Percentiles rank a stretch among this genome's conserved stretches.
Evolutionary conservation across 2,797 vertebrate species (phyloP).

Genomic region (Eremophila alpestris): DNA sequence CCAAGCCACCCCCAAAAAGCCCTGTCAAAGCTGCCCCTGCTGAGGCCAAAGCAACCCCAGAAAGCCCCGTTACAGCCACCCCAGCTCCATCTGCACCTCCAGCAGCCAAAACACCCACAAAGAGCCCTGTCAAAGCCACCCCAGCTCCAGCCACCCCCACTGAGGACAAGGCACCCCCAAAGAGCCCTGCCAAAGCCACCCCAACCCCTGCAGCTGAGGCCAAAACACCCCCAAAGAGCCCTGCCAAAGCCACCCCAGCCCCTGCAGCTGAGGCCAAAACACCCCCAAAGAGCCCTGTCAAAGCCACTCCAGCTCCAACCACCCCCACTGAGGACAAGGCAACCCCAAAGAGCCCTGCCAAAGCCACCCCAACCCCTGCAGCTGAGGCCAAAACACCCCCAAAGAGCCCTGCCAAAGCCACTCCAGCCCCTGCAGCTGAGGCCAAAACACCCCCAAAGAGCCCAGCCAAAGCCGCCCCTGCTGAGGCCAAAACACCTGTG

Average conservation of each 20-base stretch:
- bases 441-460: background rate
- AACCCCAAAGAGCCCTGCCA: background rate
- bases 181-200: background rate
- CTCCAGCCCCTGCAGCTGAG: background rate
- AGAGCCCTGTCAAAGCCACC: background rate
- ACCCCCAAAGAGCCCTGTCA: background rate
- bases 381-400: too few relatives aligned
- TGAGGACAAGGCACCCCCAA: background rate
- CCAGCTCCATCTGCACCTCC: background rate
- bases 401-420: background rate
- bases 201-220: too few relatives aligned
- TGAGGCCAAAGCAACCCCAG: too few relatives aligned
- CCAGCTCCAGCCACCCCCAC: too few relatives aligned
- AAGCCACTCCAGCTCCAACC: fast-evolving
- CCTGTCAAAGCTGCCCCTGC: background rate
- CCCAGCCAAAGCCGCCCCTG: background rate
- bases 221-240: too few relatives aligned
- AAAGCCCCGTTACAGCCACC: background rate
- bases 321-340: fast-evolving
- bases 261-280: background rate
- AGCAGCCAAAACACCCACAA: background rate
- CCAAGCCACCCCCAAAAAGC: background rate
- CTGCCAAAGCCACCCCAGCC: background rate
- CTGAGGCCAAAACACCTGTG: background rate
- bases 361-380: background rate